Conservation (phyloP, 2,113 vertebrate species). For the Pterocles gutturalis region DNA sequence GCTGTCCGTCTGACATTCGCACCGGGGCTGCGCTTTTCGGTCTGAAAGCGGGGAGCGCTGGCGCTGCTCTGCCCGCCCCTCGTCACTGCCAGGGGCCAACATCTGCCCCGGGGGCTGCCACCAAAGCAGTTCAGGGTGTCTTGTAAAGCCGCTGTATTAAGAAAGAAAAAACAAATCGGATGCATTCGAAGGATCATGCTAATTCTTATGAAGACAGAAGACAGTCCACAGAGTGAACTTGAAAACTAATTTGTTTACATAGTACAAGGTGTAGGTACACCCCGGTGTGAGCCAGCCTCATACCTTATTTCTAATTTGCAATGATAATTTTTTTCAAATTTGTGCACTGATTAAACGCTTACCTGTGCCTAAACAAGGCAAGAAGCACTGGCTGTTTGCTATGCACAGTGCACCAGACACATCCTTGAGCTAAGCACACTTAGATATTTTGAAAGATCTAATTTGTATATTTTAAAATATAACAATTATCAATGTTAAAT, state of each 20-base stretch:
- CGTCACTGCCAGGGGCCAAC: background rate
- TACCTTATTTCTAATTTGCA: background rate
- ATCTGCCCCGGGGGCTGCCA: accelerated
- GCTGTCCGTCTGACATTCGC: background rate
- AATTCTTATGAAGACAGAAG: accelerated
- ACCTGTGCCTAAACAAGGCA: background rate
- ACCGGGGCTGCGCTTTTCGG: accelerated
- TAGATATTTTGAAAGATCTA: background rate
- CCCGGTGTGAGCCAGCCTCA: background rate
- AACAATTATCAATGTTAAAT: background rate
- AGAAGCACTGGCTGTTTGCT: background rate
- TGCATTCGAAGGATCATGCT: accelerated
- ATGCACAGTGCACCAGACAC: background rate
- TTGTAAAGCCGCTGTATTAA: accelerated
- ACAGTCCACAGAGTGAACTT: background rate
- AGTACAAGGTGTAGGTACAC: background rate
- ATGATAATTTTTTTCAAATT: background rate
- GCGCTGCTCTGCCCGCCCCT: background rate
- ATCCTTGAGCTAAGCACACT: background rate
- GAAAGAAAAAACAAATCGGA: accelerated
- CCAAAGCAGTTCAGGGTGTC: accelerated
- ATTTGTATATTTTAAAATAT: background rate
- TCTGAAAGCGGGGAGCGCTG: accelerated
- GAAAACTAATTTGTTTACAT: background rate
- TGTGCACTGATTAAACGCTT: background rate